Percentiles rank a stretch among this genome's conserved stretches.
These are phyloP conservation scores for Brachymystax lenok DNA, from an alignment of 2,797 vertebrate species.

Conservation along the genomic window DNA sequence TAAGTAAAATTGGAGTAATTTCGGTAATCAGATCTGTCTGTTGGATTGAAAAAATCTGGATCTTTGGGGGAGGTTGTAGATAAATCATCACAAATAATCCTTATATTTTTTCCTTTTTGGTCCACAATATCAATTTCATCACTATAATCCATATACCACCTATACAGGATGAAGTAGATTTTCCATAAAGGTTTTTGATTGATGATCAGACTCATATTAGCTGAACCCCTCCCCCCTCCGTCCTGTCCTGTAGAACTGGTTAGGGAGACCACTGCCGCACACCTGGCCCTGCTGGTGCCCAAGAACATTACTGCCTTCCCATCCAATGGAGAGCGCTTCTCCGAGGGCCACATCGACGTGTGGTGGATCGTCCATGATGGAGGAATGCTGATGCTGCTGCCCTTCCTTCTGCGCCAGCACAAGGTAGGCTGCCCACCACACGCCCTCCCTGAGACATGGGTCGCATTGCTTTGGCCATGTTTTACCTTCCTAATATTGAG, in stretches of 20 bases:
- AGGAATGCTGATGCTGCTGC: slow-evolving; percentile 97
- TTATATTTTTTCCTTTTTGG: no score
- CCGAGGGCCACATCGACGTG: slow-evolving; percentile 94
- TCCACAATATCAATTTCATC: no score
- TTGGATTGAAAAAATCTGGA: not conserved
- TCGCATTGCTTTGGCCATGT: not conserved
- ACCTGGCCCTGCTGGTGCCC: slow-evolving; percentile 90
- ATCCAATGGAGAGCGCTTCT: slow-evolving; percentile 93
- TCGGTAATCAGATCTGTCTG: not conserved
- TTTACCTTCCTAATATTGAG: not conserved
- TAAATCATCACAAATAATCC: not conserved
- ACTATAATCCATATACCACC: no score
- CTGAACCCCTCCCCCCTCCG: not conserved
- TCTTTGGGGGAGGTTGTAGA: not conserved
- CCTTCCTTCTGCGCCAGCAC: slow-evolving; percentile 95
- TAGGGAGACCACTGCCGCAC: slow-evolving; percentile 91
- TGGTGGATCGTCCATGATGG: slow-evolving; percentile 99
- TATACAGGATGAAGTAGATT: not conserved
- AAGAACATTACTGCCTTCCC: slow-evolving; percentile 95
- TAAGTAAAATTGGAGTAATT: no score
- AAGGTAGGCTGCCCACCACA: slow-evolving; percentile 76
- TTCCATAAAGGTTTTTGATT: not conserved
- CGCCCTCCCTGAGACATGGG: not conserved
- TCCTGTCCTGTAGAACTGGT: slow-evolving; percentile 82
- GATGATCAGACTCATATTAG: not conserved